Base-by-base conservation (phyloP, 2,888 invertebrate genomes). In the Lapara coniferarum region DNA sequence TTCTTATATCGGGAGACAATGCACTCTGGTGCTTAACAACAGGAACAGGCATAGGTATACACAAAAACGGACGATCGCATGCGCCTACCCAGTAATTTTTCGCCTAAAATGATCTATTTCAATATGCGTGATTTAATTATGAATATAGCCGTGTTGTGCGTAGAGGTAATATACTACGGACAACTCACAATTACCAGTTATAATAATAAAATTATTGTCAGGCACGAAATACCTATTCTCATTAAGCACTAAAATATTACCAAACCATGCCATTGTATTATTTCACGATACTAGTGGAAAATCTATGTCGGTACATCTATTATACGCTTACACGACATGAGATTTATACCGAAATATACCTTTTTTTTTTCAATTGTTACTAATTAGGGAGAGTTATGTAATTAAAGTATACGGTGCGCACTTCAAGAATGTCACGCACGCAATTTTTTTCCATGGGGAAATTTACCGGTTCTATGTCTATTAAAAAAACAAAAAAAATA, bases 171-270 rank as follows among this genome's bases (percentile, higher is more conserved):
- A 63, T 44, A 59, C 10, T 53, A 59, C n/a, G 46, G 46, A 19
- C 16, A 49, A 49, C 63, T 25, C 63, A 49, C 63, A 63, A 19
- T 46, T 16, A 10, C 63, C 12, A 63, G 63, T 63, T 19, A 46
- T 19, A 0, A 46, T 49, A 1, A 46, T 49, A 55, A 55, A 55
- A 63, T 63, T 63, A 63, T 63, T 63, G 46, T 63, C 19, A 16
- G 46, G 19, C 63, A 63, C 63, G 63, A 25, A 63, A 63, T 25
- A 49, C 19, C 12, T 49, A 13, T 7, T 19, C 63, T 63, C 63
- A 49, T 63, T 63, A 49, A 49, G 49, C 12, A 49, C 63, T 63
- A 19, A 63, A 49, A 46, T 63, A 63, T 63, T 63, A 63, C 63
- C 19, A 10, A 16, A 46, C 49, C 10, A 63, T 19, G 63, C 19